phyloP scores from a whole-genome alignment of 2,888 invertebrate genomes.

The Eupithecia pulchellata region DNA sequence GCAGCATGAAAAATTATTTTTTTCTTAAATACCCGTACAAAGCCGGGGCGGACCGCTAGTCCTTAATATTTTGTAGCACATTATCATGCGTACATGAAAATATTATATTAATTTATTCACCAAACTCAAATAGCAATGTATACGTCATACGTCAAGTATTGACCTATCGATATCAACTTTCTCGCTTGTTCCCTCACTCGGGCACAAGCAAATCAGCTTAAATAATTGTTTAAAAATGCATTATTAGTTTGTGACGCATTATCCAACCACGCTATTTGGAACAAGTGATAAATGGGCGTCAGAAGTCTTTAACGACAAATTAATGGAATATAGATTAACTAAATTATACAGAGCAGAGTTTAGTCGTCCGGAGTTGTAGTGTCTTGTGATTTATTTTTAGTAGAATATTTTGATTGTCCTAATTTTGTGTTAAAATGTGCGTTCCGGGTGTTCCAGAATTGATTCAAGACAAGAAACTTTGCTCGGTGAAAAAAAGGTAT shows the following conservation, averaged over 20 bases:
- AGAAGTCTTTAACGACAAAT: slow-evolving; percentile 68
- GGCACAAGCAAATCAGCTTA: slow-evolving; percentile 10
- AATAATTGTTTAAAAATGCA: slow-evolving; percentile 58
- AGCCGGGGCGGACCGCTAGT: too few species aligned
- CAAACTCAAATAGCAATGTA: background rate
- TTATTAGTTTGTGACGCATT: slow-evolving; percentile 62
- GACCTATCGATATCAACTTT: background rate
- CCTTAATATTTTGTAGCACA: background rate
- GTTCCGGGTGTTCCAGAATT: slow-evolving; percentile 54
- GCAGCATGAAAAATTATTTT: too few species aligned
- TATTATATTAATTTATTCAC: background rate
- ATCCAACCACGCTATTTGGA: slow-evolving; percentile 68
- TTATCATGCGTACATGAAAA: background rate
- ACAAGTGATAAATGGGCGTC: slow-evolving; percentile 61
- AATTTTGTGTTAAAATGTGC: slow-evolving; percentile 61
- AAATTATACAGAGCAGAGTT: slow-evolving; percentile 58
- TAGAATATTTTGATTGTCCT: slow-evolving; percentile 32
- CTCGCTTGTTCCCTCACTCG: background rate
- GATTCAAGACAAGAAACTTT: slow-evolving; percentile 52
- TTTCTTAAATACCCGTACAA: too few species aligned
- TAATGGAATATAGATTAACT: slow-evolving; percentile 66
- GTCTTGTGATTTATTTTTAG: slow-evolving; percentile 51
- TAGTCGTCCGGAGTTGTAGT: slow-evolving; percentile 48
- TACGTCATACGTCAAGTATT: background rate
- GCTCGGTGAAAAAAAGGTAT: slow-evolving; percentile 66